A percentile compares a stretch with the other conserved stretches of the same genome.
Conservation (phyloP, 2,113 vertebrate genomes). For the Gambusia holbrooki region DNA sequence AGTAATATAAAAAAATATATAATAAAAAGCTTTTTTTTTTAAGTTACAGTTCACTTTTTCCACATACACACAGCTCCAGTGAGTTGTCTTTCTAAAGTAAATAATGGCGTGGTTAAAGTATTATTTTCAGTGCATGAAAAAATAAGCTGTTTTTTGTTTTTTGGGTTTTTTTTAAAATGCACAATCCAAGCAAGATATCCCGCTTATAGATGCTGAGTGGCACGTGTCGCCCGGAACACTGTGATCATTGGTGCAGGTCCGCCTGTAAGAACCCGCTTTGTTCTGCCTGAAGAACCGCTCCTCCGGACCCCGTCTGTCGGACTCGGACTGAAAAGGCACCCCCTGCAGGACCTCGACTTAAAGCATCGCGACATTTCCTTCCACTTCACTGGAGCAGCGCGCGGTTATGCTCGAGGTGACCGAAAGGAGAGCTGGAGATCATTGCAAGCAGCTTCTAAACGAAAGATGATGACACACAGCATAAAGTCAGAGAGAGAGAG, state of each 20-base stretch:
- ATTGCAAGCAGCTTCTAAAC: background rate
- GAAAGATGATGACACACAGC: background rate
- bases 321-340: background rate
- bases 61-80: no score
- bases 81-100: background rate
- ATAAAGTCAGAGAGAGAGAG: background rate
- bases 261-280: background rate
- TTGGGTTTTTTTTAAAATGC: no score
- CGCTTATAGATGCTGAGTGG: background rate
- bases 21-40: no score
- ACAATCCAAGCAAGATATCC: background rate
- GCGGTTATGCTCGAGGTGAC: constrained; percentile 14
- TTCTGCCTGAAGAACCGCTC: background rate
- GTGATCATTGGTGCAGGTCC: background rate
- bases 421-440: background rate
- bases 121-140: no score
- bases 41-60: no score
- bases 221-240: background rate
- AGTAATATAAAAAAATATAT: no score
- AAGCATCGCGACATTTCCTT: constrained; percentile 24
- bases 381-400: background rate
- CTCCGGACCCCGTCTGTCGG: background rate
- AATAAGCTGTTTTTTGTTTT: no score
- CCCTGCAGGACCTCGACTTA: background rate
- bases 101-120: background rate